phyloP scores from a whole-genome alignment of 64 coral and sea anemone species.

The Montipora sp. region DNA sequence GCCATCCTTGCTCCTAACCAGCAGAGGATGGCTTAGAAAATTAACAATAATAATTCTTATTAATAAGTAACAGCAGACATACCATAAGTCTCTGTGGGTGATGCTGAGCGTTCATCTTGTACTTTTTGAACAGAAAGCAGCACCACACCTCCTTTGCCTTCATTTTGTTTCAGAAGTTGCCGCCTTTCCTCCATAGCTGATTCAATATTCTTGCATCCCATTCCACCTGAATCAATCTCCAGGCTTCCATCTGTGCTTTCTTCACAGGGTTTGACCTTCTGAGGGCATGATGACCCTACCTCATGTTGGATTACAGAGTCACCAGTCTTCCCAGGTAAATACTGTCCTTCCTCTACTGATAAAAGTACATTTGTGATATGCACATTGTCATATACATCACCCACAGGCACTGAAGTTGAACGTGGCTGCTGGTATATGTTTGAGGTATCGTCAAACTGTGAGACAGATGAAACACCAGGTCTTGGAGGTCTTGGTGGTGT shows the following conservation, averaged over 20 bases:
- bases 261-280: background rate
- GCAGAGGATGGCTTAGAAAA: too few relatives aligned
- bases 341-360: background rate
- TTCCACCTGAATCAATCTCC: conserved; percentile 87
- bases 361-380: conserved; percentile 68
- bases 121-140: conserved; percentile 61
- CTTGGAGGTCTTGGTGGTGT: conserved; percentile 77
- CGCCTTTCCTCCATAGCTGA: conserved; percentile 77
- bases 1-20: too few relatives aligned
- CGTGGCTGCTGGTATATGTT: conserved; percentile 71
- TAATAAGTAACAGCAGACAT: background rate
- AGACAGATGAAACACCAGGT: background rate
- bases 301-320: conserved; percentile 30
- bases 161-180: conserved; percentile 60
- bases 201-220: conserved; percentile 74
- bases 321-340: background rate
- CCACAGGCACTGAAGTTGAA: background rate
- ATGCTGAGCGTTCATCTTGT: conserved; percentile 41
- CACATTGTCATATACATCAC: conserved; percentile 77
- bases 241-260: conserved; percentile 38
- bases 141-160: conserved; percentile 77
- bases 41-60: too few relatives aligned
- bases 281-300: background rate
- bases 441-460: conserved; percentile 36
- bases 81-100: conserved; percentile 14